Base-by-base conservation (phyloP, 2,113 vertebrate species). In the Crotalus tigris region DNA sequence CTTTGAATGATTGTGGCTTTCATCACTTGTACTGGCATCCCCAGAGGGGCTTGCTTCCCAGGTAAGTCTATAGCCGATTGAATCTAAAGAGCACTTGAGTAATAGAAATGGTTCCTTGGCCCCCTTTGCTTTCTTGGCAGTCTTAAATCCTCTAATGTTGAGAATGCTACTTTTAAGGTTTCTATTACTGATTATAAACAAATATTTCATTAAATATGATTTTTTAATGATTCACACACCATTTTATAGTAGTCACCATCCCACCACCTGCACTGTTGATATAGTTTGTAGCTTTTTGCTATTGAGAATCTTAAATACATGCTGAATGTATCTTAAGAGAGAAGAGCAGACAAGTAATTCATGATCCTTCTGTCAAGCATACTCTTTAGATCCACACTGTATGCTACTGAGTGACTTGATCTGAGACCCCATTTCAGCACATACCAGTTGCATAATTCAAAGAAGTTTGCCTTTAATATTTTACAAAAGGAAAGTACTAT, bases 191-290 rank as follows among this genome's bases (percentile, higher is more conserved):
- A 95, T 93, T 95, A 93, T 91, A 94, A 90, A 93, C 92, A 92
- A 87, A 95, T 59, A 93, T 92, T 94, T 94, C 88, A 90, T 96
- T 95, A 95, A 96, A 93, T 95, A 95, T 94, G 92, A 91, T 96
- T 96, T 96, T 94, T 94, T 95, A 95, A 96, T 88, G 51, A 94
- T 95, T 96, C 90, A 55, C 81, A 93, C 93, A 93, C 95, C 64
- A 94, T 87, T 96, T 93, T 4, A 21, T 9, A 49, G 93, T 93
- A 92, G 94, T 90, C 87, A 39, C 86, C n/a, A 21, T 21, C 93
- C 44, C 92, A 94, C 95, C 92, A 94, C 94, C 15, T 94, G 39
- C 93, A 61, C 33, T 94, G 87, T 81, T 75, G 86, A 94, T 95
- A 59, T 10, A 33, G 9, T 86, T 85, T 89, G 9, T 91, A 10